Percentiles rank a stretch among this genome's conserved stretches.
Evolutionary conservation across 1,140 invertebrate species (phyloP).

Genomic region (Scaptodrosophila lebanonensis): DNA sequence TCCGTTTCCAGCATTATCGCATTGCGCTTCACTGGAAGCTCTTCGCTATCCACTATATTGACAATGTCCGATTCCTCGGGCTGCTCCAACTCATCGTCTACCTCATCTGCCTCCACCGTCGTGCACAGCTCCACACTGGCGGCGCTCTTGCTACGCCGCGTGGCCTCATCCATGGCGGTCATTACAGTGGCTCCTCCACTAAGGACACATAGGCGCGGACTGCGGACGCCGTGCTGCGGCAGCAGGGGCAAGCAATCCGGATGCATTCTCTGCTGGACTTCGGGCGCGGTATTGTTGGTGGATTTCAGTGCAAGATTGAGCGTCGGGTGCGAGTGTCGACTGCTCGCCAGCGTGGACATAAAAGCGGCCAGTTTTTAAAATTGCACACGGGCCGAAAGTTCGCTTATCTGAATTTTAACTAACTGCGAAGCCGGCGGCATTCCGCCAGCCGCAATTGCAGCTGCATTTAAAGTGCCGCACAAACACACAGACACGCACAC

Average conservation of each 20-base stretch:
- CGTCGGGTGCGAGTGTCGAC: slow-evolving; percentile 51
- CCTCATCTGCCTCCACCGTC: background rate
- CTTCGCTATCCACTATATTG: slow-evolving; percentile 27
- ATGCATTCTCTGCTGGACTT: slow-evolving; percentile 41
- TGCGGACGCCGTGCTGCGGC: slow-evolving; percentile 48
- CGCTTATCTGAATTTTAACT: background rate
- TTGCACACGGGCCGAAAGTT: slow-evolving; percentile 7
- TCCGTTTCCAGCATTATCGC: slow-evolving; percentile 47
- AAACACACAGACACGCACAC: background rate
- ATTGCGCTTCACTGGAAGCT: slow-evolving; percentile 33
- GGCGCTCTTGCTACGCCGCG: background rate
- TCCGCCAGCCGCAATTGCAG: too few relatives aligned
- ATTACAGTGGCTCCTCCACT: background rate
- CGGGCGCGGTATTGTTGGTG: slow-evolving; percentile 10
- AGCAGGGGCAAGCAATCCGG: slow-evolving; percentile 63
- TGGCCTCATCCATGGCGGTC: background rate
- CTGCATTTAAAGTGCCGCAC: slow-evolving; percentile 11
- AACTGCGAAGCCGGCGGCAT: slow-evolving; percentile 32
- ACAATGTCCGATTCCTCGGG: slow-evolving; percentile 27
- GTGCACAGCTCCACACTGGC: background rate
- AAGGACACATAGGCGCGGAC: slow-evolving; percentile 35
- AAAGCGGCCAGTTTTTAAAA: slow-evolving; percentile 20
- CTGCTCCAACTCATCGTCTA: slow-evolving; percentile 30
- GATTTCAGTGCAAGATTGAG: slow-evolving; percentile 48
- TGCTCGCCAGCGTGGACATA: slow-evolving; percentile 71